phyloP scores from a whole-genome alignment of 2,888 invertebrate species.

The Metalampra italica region DNA sequence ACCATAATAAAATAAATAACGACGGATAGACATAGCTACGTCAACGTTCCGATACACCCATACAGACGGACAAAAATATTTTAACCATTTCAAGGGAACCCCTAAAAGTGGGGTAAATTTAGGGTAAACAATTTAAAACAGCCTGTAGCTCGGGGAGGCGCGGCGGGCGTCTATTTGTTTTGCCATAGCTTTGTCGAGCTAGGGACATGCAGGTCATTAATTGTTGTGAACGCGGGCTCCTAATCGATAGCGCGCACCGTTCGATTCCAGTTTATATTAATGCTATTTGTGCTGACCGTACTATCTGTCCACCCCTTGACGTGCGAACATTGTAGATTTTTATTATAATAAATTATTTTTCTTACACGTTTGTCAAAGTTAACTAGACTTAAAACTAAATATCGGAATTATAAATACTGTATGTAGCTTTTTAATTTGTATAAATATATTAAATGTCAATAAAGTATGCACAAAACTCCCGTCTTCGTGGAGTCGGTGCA shows the following conservation, averaged over 20 bases:
- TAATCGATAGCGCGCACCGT: constrained; percentile 76
- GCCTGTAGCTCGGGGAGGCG: constrained; percentile 62
- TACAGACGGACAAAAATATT: neutral
- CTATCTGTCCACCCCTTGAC: constrained; percentile 17
- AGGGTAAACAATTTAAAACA: constrained; percentile 32
- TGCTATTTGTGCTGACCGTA: constrained; percentile 71
- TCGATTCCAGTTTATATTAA: constrained; percentile 79
- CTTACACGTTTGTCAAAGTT: neutral
- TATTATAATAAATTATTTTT: neutral
- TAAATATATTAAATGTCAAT: too few species aligned
- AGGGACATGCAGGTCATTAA: constrained; percentile 78
- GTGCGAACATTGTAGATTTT: neutral
- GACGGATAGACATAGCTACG: too few species aligned
- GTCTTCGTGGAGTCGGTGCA: too few species aligned
- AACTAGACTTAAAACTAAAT: too few species aligned
- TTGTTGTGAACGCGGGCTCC: constrained; percentile 75
- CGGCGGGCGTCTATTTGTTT: constrained; percentile 74
- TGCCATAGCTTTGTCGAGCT: constrained; percentile 76
- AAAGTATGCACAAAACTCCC: too few species aligned
- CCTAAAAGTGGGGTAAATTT: constrained; percentile 1
- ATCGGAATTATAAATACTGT: too few species aligned
- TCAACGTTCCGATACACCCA: too few species aligned
- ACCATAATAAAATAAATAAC: too few species aligned
- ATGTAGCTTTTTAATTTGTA: too few species aligned
- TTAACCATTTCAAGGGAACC: neutral